Evolutionary conservation across 2,888 invertebrate genomes (phyloP), one percentile per base, ranked within the genome.

Genomic region (Leucoptera coffeella): DNA sequence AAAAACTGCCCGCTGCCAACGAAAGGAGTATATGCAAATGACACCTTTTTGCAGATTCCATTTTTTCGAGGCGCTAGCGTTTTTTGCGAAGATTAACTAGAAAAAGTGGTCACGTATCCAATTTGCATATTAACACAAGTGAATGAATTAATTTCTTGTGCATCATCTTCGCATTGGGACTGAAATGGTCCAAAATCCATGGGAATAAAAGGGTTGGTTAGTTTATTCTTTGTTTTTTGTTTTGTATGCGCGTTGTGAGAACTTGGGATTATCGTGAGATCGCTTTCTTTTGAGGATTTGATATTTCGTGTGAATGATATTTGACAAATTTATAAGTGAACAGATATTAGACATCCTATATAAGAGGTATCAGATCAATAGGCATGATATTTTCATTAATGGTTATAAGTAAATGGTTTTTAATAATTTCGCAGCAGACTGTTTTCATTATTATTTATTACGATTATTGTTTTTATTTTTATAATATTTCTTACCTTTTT

Each of bases 61-160:
- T 25, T 17, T 21, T 50, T 51, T 45, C 34, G 42, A 40, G 37
- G 37, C 40, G 39, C 23, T 38, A 35, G 39, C 35, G 45, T 45
- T 42, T 43, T 43, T 39, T 36, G 31, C 29, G 27, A 32, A 32
- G 40, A 44, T 45, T 46, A 45, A 37, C 38, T 39, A 23, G 12
- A 47, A 53, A 61, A 64, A 54, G 50, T 61, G 60, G 60, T 62
- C 62, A 65, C 62, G 59, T 60, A 52, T 41, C 34, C 29, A 36
- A 43, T 56, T 51, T 48, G 42, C 47, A 53, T 51, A n/a, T n/a
- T n/a, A n/a, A n/a, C n/a, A n/a, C n/a, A 47, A 38, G 33, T 45
- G 45, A 44, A 44, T 42, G 42, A 45, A 45, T 38, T 32, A 34
- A 34, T 33, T 38, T 40, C 47, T 56, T 55, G 52, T 33, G 38